A percentile compares a stretch with the other conserved stretches of the same genome.
phyloP scores from a whole-genome alignment of 2,888 invertebrate species.

The Sesia bembeciformis region DNA sequence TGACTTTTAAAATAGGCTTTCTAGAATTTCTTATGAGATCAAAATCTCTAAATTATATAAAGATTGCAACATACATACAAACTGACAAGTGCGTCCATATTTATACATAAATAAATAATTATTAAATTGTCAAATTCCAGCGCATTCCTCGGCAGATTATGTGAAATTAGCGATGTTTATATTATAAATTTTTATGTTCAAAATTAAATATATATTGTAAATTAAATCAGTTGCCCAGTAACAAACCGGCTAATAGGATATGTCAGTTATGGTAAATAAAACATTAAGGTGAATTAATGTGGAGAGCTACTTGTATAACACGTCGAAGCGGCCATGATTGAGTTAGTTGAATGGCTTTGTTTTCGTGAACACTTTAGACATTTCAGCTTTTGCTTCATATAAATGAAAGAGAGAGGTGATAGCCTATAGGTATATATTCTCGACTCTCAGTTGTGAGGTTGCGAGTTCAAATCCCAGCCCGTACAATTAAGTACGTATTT shows the following conservation, averaged over 20 bases:
- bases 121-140: conserved; percentile 10
- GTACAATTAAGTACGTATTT: no score
- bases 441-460: no score
- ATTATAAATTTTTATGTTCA: conserved; percentile 16
- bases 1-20: no score
- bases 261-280: conserved; percentile 25
- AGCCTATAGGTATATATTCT: no score
- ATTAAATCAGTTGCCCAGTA: conserved; percentile 34
- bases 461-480: no score
- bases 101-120: background rate
- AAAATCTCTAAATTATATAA: no score
- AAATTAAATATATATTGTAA: background rate
- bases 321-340: no score
- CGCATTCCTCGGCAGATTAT: conserved; percentile 40
- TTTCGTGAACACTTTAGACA: no score
- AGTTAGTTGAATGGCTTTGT: no score
- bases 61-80: background rate
- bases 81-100: background rate
- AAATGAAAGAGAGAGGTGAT: no score
- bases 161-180: conserved; percentile 44
- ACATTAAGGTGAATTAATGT: background rate
- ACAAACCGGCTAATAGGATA: conserved; percentile 25
- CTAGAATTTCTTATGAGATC: no score
- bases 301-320: background rate
- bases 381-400: no score